Base-by-base conservation (phyloP, 2,113 vertebrate genomes). In the Paramormyrops kingsleyae region DNA sequence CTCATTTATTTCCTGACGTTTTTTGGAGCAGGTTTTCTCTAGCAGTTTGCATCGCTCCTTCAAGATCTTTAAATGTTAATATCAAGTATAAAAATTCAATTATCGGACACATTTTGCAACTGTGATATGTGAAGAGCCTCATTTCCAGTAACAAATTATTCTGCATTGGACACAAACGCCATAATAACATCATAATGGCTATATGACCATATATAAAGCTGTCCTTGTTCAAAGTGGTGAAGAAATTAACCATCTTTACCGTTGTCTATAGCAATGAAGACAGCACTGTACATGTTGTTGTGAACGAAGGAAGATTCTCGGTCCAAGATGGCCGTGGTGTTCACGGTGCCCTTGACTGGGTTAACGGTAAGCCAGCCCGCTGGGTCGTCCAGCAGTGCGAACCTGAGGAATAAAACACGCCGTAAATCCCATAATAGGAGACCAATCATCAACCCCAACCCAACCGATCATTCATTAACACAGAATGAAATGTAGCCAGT, bases 281-380 rank as follows among this genome's bases (percentile, higher is more conserved):
- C 94, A 7, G 98, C 98, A 0, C 95, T 99, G 95, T 99, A 99
- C 19, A 96, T 91, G 2, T 98, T 98, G 91, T 99, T 93, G 24
- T 95, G 95, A 89, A 99, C 98, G 0, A 97, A 95, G 0, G 96
- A 96, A 10, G 98, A 99, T 92, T 99, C 99, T 0, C 98, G 96
- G 92, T 99, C 99, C 94, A 99, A 94, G 4, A 96, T 83, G 0
- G 97, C 97, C 0, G 94, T 97, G 87, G 98, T 99, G 95, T 97
- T 96, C 6, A 99, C 95, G 0, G 97, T 98, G 9, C 98, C 99
- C 0, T 97, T 97, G 92, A 97, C 96, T 0, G 97, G 97, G 92
- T 98, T 97, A 89, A 99, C 98, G 46, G 95, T 97, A 90, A 99
- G 94, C 99, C 99, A 99, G 56, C 96, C 96, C 5, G 98, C 98